These are phyloP conservation scores for Piscicola geometra DNA, from an alignment of 2,888 invertebrate species.

Conservation along the genomic window DNA sequence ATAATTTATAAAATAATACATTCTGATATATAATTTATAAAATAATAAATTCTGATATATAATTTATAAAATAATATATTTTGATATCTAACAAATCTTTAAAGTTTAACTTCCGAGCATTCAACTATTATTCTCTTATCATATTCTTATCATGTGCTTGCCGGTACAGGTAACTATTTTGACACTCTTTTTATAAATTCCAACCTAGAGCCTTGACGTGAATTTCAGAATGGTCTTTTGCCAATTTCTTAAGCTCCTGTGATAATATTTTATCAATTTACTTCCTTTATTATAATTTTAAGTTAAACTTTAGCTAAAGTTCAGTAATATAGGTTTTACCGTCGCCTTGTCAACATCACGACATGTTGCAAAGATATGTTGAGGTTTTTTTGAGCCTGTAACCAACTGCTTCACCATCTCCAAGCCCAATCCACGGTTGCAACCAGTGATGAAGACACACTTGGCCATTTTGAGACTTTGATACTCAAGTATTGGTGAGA, in stretches of 20 bases:
- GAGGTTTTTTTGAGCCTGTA: slow-evolving; percentile 32
- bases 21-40: too few relatives aligned
- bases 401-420: slow-evolving; percentile 40
- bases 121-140: too few relatives aligned
- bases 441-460: slow-evolving; percentile 42
- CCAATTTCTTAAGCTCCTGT: slow-evolving; percentile 68
- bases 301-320: too few relatives aligned
- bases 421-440: slow-evolving; percentile 40
- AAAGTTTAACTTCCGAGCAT: too few relatives aligned
- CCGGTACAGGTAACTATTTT: too few relatives aligned
- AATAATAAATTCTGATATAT: too few relatives aligned
- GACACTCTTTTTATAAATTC: not conserved
- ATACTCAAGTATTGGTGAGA: not conserved
- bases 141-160: too few relatives aligned
- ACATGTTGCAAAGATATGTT: slow-evolving; percentile 40
- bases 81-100: too few relatives aligned
- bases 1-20: too few relatives aligned
- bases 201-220: slow-evolving; percentile 71
- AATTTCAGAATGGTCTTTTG: slow-evolving; percentile 63
- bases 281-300: not conserved
- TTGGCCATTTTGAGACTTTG: slow-evolving; percentile 10
- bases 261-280: slow-evolving; percentile 49
- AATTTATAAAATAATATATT: too few relatives aligned
- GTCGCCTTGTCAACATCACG: slow-evolving; percentile 36
- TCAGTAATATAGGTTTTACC: slow-evolving; percentile 19